Percentiles rank a stretch among this genome's conserved stretches.
Evolutionary conservation across 2,113 vertebrate genomes (phyloP).

Genomic region (Salvelinus namaycush): DNA sequence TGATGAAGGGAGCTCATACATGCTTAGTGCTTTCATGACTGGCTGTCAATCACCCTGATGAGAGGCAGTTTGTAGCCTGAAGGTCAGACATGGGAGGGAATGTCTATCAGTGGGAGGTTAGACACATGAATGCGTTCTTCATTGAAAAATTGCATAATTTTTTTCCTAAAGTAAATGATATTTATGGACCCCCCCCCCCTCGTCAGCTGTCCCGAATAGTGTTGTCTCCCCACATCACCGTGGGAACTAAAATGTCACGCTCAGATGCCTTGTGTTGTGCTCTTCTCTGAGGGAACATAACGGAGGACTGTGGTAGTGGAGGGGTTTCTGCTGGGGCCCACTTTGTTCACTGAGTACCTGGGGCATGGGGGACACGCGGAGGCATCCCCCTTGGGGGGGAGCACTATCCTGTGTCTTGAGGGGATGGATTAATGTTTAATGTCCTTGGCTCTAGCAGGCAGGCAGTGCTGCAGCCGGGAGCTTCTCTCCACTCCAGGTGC

Average conservation of each 20-base stretch:
- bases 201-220: not conserved
- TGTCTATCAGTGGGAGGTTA: not conserved
- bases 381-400: not conserved
- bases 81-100: slow-evolving; percentile 34
- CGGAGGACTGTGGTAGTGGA: not conserved
- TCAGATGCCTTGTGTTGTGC: not conserved
- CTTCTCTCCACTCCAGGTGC: slow-evolving; percentile 54
- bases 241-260: slow-evolving; percentile 11
- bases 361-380: not conserved
- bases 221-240: not conserved
- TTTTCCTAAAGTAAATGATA: no score
- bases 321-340: not conserved
- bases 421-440: slow-evolving; percentile 32
- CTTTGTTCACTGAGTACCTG: not conserved
- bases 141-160: not conserved
- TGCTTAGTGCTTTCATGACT: slow-evolving; percentile 38
- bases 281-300: not conserved
- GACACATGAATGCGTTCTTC: not conserved
- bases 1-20: slow-evolving; percentile 43
- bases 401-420: slow-evolving; percentile 39
- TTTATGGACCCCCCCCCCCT: no score
- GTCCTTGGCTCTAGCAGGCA: slow-evolving; percentile 47
- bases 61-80: slow-evolving; percentile 32
- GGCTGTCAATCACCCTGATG: slow-evolving; percentile 40
- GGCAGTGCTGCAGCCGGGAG: slow-evolving; percentile 45